Percentiles rank a stretch among this genome's conserved stretches.
These are phyloP conservation scores for Siniperca obscura DNA, from an alignment of 2,797 vertebrate genomes.

Conservation along the genomic window DNA sequence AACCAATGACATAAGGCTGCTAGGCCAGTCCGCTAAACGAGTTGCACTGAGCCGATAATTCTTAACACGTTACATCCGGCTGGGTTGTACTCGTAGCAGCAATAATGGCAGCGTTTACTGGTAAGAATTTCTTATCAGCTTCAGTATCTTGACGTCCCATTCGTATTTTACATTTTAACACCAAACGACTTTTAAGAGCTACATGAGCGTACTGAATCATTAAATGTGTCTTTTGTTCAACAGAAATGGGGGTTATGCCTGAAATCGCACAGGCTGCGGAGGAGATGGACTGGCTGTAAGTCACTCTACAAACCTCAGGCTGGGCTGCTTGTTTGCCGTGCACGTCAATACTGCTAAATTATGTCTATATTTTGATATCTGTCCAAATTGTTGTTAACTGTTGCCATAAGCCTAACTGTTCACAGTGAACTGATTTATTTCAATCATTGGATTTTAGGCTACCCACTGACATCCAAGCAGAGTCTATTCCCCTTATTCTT, in stretches of 20 bases:
- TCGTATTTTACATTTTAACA: not conserved
- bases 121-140: conserved; percentile 61
- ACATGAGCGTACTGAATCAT: rapidly evolving
- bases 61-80: conserved; percentile 71
- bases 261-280: conserved; percentile 98
- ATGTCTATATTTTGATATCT: not conserved
- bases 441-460: conserved; percentile 82
- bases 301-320: conserved; percentile 51
- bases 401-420: not conserved
- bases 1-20: conserved; percentile 35
- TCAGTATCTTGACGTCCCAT: rapidly evolving
- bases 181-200: rapidly evolving
- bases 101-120: conserved; percentile 86
- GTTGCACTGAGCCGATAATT: conserved; percentile 35
- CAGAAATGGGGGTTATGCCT: conserved; percentile 98
- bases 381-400: not conserved
- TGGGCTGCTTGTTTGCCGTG: not conserved
- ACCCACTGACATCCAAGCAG: conserved; percentile 98
- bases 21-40: not conserved
- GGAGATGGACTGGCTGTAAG: conserved; percentile 99
- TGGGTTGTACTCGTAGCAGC: conserved; percentile 25
- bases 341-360: not conserved
- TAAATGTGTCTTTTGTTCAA: conserved; percentile 29
- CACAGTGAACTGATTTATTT: not conserved
- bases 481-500: conserved; percentile 95